Percentiles rank a stretch among this genome's conserved stretches.
Evolutionary conservation across 2,888 invertebrate species (phyloP).

Genomic region (Iselma pallidipennis): DNA sequence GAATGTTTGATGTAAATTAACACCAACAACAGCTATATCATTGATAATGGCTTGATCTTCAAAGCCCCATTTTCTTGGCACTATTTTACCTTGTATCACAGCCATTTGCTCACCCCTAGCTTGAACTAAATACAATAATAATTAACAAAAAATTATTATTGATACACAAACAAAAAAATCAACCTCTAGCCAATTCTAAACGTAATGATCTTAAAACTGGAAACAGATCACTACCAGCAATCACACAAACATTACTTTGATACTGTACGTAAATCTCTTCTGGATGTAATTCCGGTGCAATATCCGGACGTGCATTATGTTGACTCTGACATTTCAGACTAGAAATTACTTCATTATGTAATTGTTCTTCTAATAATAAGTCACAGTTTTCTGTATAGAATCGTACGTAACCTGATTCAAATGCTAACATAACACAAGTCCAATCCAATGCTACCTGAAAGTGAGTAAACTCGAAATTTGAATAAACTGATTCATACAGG

Average conservation of each 20-base stretch:
- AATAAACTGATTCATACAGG: not conserved
- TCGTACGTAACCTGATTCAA: slow-evolving; percentile 79
- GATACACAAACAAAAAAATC: too few relatives aligned
- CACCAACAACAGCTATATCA: slow-evolving; percentile 78
- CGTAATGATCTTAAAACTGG: slow-evolving; percentile 78
- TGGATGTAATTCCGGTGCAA: slow-evolving; percentile 47
- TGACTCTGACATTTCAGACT: slow-evolving; percentile 79
- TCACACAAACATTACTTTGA: slow-evolving; percentile 70
- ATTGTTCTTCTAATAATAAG: slow-evolving; percentile 78
- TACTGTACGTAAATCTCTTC: slow-evolving; percentile 80
- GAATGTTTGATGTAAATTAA: slow-evolving; percentile 74
- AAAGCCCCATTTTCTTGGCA: slow-evolving; percentile 87
- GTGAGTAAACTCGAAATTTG: slow-evolving; percentile 4
- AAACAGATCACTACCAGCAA: slow-evolving; percentile 78
- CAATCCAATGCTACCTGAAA: slow-evolving; percentile 79
- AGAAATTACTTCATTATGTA: slow-evolving; percentile 80
- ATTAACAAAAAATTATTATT: not conserved
- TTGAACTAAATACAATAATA: slow-evolving; percentile 60
- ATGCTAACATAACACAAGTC: slow-evolving; percentile 90
- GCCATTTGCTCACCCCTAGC: slow-evolving; percentile 67
- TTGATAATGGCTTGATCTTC: slow-evolving; percentile 72
- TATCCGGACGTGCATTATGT: slow-evolving; percentile 57
- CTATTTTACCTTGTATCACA: slow-evolving; percentile 66
- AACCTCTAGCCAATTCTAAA: slow-evolving; percentile 80
- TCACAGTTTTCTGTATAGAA: slow-evolving; percentile 90